These are phyloP conservation scores for Catharus ustulatus DNA, from an alignment of 2,797 vertebrate species.

Conservation along the genomic window DNA sequence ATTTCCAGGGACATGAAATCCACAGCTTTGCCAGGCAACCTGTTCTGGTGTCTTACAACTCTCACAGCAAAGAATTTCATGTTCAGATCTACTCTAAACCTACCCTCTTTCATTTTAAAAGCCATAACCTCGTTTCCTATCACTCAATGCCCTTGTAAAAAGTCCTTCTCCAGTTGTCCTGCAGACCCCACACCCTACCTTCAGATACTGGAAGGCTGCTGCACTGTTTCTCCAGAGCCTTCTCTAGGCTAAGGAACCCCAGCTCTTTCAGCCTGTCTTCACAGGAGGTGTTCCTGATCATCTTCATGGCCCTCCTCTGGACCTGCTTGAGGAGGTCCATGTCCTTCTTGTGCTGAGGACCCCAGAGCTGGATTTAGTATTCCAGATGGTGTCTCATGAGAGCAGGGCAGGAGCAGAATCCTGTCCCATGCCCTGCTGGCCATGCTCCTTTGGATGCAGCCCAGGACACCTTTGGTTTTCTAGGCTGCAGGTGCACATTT, in stretches of 20 bases:
- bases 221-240: background rate
- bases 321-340: background rate
- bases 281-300: background rate
- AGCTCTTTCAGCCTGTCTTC: background rate
- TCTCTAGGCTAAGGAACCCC: background rate
- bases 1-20: background rate
- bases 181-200: background rate
- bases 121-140: background rate
- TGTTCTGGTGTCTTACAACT: background rate
- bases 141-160: background rate
- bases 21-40: background rate
- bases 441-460: background rate
- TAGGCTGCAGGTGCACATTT: background rate
- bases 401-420: background rate
- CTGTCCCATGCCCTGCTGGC: too few species aligned
- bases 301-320: background rate
- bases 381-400: background rate
- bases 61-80: background rate
- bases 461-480: background rate
- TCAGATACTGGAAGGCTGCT: background rate
- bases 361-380: background rate
- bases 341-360: background rate
- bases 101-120: background rate
- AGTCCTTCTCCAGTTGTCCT: background rate
- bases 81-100: background rate